These are phyloP conservation scores for Apamea crenata DNA, from an alignment of 2,888 invertebrate genomes.

Conservation along the genomic window DNA sequence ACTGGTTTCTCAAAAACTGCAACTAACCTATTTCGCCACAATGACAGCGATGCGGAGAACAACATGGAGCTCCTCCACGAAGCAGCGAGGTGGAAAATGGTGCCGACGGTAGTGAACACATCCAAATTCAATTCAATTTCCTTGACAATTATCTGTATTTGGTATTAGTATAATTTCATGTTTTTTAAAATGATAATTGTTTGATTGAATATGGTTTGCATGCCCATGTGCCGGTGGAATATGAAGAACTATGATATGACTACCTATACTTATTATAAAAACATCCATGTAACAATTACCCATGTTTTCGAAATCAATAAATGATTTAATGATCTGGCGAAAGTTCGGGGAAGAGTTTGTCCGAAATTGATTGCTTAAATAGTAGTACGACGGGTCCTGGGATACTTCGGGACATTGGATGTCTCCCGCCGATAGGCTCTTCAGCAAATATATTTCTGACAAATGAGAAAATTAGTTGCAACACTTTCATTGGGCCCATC, in stretches of 20 bases:
- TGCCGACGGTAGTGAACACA: not conserved
- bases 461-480: not conserved
- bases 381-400: slow-evolving; percentile 7
- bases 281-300: not conserved
- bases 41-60: too few species aligned
- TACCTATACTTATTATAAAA: not conserved
- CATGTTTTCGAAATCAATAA: not conserved
- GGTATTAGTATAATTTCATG: not conserved
- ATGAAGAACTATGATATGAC: not conserved
- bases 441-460: rapidly evolving
- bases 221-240: not conserved
- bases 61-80: too few species aligned
- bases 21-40: too few species aligned
- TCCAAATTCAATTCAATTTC: not conserved
- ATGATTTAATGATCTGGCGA: not conserved
- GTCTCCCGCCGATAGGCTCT: not conserved
- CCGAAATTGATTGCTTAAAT: not conserved
- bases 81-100: not conserved
- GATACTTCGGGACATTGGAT: slow-evolving; percentile 11
- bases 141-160: not conserved
- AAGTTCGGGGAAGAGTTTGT: not conserved
- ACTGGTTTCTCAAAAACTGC: too few species aligned
- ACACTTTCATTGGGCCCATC: not conserved
- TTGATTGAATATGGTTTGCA: not conserved
- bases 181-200: too few species aligned